Conservation (phyloP, 2,797 vertebrate genomes). For the Simalia tracyae region DNA sequence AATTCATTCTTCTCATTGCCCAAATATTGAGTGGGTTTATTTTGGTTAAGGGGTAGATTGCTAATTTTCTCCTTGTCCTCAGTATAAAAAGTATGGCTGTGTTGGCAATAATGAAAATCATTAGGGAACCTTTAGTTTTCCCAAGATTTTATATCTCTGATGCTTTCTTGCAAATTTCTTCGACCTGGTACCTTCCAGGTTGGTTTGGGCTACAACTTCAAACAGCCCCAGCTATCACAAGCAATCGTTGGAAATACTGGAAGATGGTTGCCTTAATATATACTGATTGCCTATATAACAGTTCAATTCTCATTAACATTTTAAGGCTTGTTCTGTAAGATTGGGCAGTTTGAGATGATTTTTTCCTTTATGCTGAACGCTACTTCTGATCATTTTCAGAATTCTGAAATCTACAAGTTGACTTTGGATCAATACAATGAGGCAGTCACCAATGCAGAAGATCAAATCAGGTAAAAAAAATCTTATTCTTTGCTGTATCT, state of each 20-base stretch:
- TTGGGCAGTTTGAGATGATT: neutral
- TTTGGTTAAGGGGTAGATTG: neutral
- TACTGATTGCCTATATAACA: neutral
- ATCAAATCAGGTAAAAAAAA: conserved; percentile 81
- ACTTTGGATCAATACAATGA: conserved; percentile 84
- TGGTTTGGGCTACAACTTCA: neutral
- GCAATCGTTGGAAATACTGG: neutral
- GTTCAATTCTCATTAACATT: neutral
- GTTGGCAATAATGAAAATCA: neutral
- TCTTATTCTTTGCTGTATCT: conserved; percentile 27
- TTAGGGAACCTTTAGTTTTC: neutral
- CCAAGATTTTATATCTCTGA: neutral
- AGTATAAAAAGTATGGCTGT: neutral
- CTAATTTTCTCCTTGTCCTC: neutral
- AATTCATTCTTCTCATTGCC: neutral
- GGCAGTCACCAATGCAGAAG: conserved; percentile 83
- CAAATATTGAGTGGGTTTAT: neutral
- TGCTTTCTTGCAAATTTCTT: neutral
- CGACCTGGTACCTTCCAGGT: neutral
- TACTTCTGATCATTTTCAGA: conserved; percentile 77
- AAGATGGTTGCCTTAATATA: neutral
- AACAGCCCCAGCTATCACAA: neutral
- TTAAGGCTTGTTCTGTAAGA: neutral
- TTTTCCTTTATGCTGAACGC: conserved; percentile 42
- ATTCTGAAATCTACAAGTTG: conserved; percentile 85